Evolutionary conservation across 2,797 vertebrate genomes (phyloP), one percentile per base, ranked within the genome.

Genomic region (Sebastes steindachneri): DNA sequence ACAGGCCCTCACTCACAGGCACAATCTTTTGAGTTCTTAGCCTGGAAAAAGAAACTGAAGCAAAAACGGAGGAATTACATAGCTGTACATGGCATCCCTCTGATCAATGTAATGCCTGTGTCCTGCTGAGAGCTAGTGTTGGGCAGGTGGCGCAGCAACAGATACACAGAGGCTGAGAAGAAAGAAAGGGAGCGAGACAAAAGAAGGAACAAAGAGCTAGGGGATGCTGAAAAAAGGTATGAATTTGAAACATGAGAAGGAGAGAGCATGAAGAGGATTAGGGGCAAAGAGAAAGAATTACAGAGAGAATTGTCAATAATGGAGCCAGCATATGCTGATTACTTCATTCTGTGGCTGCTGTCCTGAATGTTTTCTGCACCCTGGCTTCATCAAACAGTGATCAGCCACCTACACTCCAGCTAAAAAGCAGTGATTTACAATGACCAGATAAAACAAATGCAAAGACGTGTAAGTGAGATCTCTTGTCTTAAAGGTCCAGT

Each of bases 51-150:
- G 7, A 57, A 65, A 58, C 25, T 53, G 59, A 57, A 45, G 62
- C 28, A 68, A 83, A 75, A 68, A 75, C 55, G 25, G 80, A 48
- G 73, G 58, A 64, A 76, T 83, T 72, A 69, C 60, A 60, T 68
- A 69, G 81, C 78, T 81, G 64, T 78, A 57, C 67, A 82, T 79
- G 54, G 48, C 62, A 72, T 74, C 62, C 65, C 73, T 85, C 71
- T 86, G 82, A 87, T 85, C 73, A 83, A 73, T 76, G 73, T 45
- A 60, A 85, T 73, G 79, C 70, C 55, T 77, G 70, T 65, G 69
- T 87, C 84, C 79, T 74, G 78, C 80, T 84, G 74, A 84, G 88
- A 76, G 72, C 65, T 67, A 26, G 58, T 77, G 74, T 75, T 82
- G 71, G 67, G 70, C 76, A 77, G 82, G 71, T 75, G 75, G 58